A percentile compares a stretch with the other conserved stretches of the same genome.
Conservation (phyloP, 1,140 invertebrate species). For the Cyrtorhinus lividipennis region DNA sequence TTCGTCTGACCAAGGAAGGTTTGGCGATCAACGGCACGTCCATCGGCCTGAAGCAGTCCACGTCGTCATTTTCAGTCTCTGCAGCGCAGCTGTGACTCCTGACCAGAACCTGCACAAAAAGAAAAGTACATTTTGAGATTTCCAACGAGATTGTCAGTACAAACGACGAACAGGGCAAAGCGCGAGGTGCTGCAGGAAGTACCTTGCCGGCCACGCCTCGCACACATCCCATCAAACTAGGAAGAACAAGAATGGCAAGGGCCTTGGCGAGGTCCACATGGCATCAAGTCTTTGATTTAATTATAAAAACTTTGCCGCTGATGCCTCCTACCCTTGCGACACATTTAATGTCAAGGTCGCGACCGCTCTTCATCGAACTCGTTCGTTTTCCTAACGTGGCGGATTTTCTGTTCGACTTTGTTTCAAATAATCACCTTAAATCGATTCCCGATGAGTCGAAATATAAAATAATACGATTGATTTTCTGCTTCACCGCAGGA, state of each 20-base stretch:
- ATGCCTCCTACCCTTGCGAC: neutral
- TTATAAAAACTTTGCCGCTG: slow-evolving; percentile 1
- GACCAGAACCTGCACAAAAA: neutral
- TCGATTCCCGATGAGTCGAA: too few relatives aligned
- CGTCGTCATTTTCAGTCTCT: neutral
- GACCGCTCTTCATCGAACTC: neutral
- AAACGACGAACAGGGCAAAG: too few relatives aligned
- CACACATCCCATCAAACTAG: neutral
- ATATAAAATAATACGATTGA: too few relatives aligned
- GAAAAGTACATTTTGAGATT: too few relatives aligned
- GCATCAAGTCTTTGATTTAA: slow-evolving; percentile 7
- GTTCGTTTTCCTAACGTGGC: too few relatives aligned
- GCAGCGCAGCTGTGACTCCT: neutral
- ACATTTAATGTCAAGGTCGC: slow-evolving; percentile 6
- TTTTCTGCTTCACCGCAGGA: too few relatives aligned
- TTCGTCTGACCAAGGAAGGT: neutral
- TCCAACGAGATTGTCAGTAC: too few relatives aligned
- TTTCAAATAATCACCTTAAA: too few relatives aligned
- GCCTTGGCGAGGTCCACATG: neutral
- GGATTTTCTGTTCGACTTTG: too few relatives aligned
- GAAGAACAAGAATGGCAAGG: neutral
- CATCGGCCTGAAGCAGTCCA: neutral
- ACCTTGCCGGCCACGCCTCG: neutral
- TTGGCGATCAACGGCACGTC: neutral
- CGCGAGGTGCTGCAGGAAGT: neutral